A percentile compares a stretch with the other conserved stretches of the same genome.
These are phyloP conservation scores for Podocnemis expansa DNA, from an alignment of 2,113 vertebrate genomes.

Conservation along the genomic window DNA sequence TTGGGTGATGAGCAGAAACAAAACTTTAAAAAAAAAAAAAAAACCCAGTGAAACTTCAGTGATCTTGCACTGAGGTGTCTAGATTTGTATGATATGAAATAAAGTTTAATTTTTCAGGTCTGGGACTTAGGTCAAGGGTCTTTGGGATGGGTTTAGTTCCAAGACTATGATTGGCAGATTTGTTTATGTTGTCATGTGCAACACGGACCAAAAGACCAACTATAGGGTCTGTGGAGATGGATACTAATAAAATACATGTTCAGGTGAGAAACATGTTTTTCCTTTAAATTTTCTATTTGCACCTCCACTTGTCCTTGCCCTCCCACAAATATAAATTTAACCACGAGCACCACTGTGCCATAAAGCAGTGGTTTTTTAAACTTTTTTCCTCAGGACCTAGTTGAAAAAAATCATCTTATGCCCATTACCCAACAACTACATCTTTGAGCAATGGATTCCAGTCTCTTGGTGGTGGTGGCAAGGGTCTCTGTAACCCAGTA, in stretches of 20 bases:
- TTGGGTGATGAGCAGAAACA: neutral
- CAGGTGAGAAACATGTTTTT: neutral
- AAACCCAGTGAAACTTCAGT: neutral
- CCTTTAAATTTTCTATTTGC: neutral
- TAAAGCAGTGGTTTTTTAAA: too few species aligned
- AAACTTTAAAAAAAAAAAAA: neutral
- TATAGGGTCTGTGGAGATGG: neutral
- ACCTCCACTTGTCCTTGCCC: neutral
- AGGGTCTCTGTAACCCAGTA: too few species aligned
- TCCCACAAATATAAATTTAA: neutral
- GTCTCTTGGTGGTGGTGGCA: too few species aligned
- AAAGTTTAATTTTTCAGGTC: conserved; percentile 7
- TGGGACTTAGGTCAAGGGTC: conserved; percentile 21
- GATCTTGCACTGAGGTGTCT: conserved; percentile 18
- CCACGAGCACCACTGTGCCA: neutral
- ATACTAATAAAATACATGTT: neutral
- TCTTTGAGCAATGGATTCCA: too few species aligned
- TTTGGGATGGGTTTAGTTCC: neutral
- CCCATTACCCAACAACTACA: too few species aligned
- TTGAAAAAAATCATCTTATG: too few species aligned
- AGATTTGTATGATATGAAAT: neutral
- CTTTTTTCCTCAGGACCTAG: too few species aligned
- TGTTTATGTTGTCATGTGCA: neutral
- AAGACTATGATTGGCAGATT: neutral
- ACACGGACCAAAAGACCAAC: conserved; percentile 6